Conservation (phyloP, 2,888 invertebrate species). For the Ctenicera cuprea region DNA sequence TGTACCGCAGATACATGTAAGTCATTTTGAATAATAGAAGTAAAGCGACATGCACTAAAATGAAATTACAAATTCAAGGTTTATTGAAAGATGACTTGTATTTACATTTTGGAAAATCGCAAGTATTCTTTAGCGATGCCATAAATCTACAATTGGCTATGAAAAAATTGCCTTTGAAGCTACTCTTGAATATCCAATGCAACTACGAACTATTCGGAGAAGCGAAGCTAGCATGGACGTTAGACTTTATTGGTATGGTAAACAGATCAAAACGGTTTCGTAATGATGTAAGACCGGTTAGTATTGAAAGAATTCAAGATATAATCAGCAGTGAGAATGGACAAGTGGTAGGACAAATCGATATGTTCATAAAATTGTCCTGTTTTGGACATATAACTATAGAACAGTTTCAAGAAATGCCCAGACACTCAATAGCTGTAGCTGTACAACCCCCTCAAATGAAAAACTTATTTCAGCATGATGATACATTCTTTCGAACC, state of each 20-base stretch:
- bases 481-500: no score
- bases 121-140: constrained; percentile 74
- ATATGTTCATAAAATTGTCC: constrained; percentile 73
- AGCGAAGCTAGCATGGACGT: constrained; percentile 73
- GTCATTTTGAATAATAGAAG: no score
- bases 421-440: constrained; percentile 33
- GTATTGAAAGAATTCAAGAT: constrained; percentile 69
- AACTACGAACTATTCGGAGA: constrained; percentile 71
- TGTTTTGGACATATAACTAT: constrained; percentile 73
- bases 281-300: constrained; percentile 67
- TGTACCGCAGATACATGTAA: no score
- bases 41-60: no score
- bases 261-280: constrained; percentile 66
- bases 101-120: constrained; percentile 75
- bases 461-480: no score
- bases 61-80: constrained; percentile 38
- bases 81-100: constrained; percentile 62
- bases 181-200: constrained; percentile 74
- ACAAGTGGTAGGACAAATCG: constrained; percentile 72
- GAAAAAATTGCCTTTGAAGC: constrained; percentile 73
- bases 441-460: constrained; percentile 22
- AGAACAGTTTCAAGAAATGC: constrained; percentile 64
- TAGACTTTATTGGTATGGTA: constrained; percentile 73
- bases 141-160: constrained; percentile 72
- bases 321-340: constrained; percentile 68